Percentiles rank a stretch among this genome's conserved stretches.
Conservation (phyloP, 2,888 invertebrate species). For the Archips crataeganus region DNA sequence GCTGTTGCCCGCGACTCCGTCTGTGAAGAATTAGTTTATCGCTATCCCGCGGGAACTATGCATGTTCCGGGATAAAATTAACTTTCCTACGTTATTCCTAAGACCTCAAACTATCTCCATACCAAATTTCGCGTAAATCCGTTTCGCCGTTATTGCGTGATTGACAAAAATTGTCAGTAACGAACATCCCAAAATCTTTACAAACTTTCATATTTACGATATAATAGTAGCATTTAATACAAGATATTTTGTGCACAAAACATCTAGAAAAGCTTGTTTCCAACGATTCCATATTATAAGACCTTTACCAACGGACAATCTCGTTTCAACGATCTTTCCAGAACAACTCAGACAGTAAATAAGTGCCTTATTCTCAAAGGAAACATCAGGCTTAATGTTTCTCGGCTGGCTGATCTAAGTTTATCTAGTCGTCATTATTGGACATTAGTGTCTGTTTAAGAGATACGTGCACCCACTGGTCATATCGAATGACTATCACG, state of each 20-base stretch:
- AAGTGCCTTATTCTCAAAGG: constrained; percentile 25
- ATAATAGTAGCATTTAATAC: too few relatives aligned
- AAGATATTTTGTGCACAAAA: neutral
- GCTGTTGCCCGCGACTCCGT: too few relatives aligned
- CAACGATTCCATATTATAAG: neutral
- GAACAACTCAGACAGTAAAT: constrained; percentile 21
- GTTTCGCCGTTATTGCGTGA: too few relatives aligned
- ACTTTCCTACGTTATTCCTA: too few relatives aligned
- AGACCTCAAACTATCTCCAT: too few relatives aligned
- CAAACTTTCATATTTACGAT: too few relatives aligned
- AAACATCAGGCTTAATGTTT: constrained; percentile 24
- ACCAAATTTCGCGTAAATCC: too few relatives aligned
- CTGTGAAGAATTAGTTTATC: too few relatives aligned
- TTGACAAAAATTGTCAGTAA: too few relatives aligned
- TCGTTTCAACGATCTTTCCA: neutral
- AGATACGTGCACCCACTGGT: neutral
- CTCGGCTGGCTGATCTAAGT: constrained; percentile 5
- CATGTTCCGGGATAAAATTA: too few relatives aligned
- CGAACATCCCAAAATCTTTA: too few relatives aligned
- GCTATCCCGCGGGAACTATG: too few relatives aligned
- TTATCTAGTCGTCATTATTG: constrained; percentile 21
- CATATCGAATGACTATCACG: neutral
- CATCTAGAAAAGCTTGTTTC: neutral
- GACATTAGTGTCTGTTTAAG: neutral
- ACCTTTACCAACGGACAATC: neutral